These are phyloP conservation scores for Mus musculus DNA, from an alignment of 2,113 vertebrate species.

Conservation along the genomic window GRCm39 chr3:70876001-70876500, in stretches of 20 bases:
- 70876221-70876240: constrained; percentile 24
- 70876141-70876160: not conserved
- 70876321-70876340: constrained; percentile 49
- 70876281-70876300: constrained; percentile 52
- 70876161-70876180: constrained; percentile 49
- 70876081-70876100: not conserved
- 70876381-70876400: constrained; percentile 55
- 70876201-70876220: constrained; percentile 18
- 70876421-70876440: constrained; percentile 57
- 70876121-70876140: not conserved
- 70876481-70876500: constrained; percentile 22
- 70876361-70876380: constrained; percentile 63
- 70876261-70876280: constrained; percentile 13
- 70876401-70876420: constrained; percentile 57
- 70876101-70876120: constrained; percentile 37
- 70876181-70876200: not conserved
- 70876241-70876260: constrained; percentile 63
- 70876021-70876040: not conserved
- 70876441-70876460: constrained; percentile 61
- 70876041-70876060: not conserved
- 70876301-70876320: constrained; percentile 69
- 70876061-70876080: not conserved
- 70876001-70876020: not conserved
- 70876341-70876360: constrained; percentile 57
- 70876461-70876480: constrained; percentile 56